Conservation (phyloP, 2,888 invertebrate genomes). For the Pseudeuparius sepicola region DNA sequence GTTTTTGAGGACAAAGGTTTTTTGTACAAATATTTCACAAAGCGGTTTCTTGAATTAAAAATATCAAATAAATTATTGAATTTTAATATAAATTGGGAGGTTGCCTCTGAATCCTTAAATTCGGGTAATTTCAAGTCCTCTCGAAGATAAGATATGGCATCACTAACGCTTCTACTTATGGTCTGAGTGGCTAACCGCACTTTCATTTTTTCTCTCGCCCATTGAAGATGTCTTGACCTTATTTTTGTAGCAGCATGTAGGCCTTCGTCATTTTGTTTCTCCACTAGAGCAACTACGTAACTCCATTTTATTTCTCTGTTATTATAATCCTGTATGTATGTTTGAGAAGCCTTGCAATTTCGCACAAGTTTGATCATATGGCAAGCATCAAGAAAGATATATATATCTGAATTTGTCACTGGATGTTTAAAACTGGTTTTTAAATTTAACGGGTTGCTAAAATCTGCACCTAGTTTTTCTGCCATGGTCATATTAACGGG, state of each 20-base stretch:
- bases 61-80: constrained; percentile 21
- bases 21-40: constrained; percentile 18
- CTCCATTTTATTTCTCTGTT: constrained; percentile 16
- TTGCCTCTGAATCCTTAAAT: constrained; percentile 16
- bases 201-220: constrained; percentile 20
- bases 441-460: constrained; percentile 12
- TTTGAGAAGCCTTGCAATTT: constrained; percentile 18
- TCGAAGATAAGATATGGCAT: constrained; percentile 14
- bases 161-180: constrained; percentile 19
- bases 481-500: constrained; percentile 22
- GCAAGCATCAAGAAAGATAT: constrained; percentile 21
- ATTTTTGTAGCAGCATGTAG: constrained; percentile 20
- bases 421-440: constrained; percentile 23
- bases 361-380: constrained; percentile 21
- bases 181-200: constrained; percentile 19
- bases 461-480: constrained; percentile 17
- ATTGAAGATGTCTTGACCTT: constrained; percentile 18
- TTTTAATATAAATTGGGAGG: constrained; percentile 14
- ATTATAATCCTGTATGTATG: constrained; percentile 15
- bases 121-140: constrained; percentile 13
- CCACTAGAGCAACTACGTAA: constrained; percentile 14
- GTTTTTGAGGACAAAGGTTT: constrained; percentile 16
- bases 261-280: constrained; percentile 17
- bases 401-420: constrained; percentile 19
- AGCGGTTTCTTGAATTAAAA: constrained; percentile 18